phyloP scores from a whole-genome alignment of 1,140 invertebrate species.

The Drosophila saltans region DNA sequence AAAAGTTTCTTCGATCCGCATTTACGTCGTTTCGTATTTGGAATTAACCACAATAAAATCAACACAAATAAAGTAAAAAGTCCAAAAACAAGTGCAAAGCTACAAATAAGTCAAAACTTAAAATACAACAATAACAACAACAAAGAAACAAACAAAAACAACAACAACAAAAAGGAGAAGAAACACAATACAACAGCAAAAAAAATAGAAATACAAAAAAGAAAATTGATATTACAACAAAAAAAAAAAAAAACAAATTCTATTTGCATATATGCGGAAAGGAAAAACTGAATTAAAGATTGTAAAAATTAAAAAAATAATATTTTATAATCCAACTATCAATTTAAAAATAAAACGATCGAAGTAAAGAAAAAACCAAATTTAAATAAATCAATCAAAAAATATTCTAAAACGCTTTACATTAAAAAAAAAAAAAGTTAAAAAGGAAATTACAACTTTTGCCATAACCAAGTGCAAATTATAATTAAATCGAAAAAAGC shows the following conservation, averaged over 20 bases:
- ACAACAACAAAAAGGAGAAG: constrained; percentile 40
- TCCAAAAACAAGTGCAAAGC: constrained; percentile 46
- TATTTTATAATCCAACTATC: background rate
- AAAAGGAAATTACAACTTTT: background rate
- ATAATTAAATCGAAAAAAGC: background rate
- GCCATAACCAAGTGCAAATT: background rate
- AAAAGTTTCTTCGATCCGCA: constrained; percentile 55
- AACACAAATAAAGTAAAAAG: constrained; percentile 56
- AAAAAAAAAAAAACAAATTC: constrained; percentile 4
- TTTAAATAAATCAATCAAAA: background rate
- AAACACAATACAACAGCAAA: constrained; percentile 47
- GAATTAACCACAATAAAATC: constrained; percentile 55
- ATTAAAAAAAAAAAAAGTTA: background rate
- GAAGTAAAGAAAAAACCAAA: background rate
- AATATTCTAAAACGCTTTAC: background rate
- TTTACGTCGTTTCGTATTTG: constrained; percentile 54
- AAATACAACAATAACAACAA: constrained; percentile 20
- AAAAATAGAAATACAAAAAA: constrained; percentile 33
- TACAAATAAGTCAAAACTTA: constrained; percentile 53
- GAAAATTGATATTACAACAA: constrained; percentile 31
- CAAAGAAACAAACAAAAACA: constrained; percentile 27
- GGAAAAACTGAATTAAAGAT: background rate
- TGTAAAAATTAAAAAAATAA: constrained; percentile 8
- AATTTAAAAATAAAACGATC: background rate
- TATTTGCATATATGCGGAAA: background rate